phyloP scores from a whole-genome alignment of 2,113 vertebrate species.

The Tyto alba region DNA sequence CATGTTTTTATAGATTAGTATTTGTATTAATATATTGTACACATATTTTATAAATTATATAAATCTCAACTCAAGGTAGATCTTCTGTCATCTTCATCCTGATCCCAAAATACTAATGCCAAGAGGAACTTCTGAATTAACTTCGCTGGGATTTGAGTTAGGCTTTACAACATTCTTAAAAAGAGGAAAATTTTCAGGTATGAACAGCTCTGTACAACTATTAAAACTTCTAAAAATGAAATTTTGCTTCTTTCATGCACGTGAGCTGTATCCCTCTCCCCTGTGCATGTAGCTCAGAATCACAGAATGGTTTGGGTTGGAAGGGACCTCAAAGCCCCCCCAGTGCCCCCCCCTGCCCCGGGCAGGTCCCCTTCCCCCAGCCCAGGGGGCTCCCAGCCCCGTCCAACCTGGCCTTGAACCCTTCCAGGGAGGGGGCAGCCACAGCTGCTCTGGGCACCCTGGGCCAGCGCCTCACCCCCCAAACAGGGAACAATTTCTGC shows the following conservation, averaged over 20 bases:
- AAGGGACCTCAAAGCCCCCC: no score
- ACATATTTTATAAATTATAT: background rate
- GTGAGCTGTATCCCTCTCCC: background rate
- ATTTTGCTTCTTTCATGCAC: background rate
- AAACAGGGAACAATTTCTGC: no score
- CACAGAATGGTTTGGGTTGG: no score
- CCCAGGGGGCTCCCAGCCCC: no score
- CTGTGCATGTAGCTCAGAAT: background rate
- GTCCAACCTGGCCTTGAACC: no score
- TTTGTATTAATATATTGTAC: background rate
- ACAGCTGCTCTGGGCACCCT: no score
- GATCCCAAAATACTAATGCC: background rate
- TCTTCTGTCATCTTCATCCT: fast-evolving
- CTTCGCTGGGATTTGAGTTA: background rate
- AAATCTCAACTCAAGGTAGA: background rate
- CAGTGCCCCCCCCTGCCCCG: no score
- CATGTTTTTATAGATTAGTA: background rate
- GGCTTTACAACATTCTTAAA: background rate
- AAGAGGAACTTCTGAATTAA: background rate
- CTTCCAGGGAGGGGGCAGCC: no score
- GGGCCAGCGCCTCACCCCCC: no score
- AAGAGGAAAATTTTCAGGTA: background rate
- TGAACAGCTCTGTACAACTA: background rate
- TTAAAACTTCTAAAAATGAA: background rate
- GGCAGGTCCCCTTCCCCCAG: no score